phyloP scores from a whole-genome alignment of 2,888 invertebrate genomes.

The Hypolimnas misippus region DNA sequence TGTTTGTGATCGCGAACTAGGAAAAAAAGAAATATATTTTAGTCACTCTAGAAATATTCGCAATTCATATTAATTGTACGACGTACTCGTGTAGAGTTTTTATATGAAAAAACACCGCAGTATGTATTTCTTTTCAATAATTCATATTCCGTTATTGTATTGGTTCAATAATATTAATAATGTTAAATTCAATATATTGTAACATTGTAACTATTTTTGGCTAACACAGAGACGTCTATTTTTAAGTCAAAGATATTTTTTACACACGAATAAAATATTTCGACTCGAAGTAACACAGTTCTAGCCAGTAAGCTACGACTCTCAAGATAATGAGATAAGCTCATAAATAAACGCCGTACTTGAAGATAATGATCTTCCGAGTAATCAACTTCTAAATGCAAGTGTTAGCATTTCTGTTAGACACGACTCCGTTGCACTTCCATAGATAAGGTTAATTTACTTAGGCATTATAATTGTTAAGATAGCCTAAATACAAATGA shows the following conservation, averaged over 20 bases:
- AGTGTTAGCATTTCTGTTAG: slow-evolving; percentile 35
- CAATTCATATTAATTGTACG: too few relatives aligned
- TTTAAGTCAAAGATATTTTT: background rate
- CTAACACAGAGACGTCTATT: too few relatives aligned
- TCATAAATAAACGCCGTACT: slow-evolving; percentile 21
- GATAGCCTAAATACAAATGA: slow-evolving; percentile 43
- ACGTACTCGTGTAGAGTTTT: too few relatives aligned
- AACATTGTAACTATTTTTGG: too few relatives aligned
- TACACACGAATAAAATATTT: background rate
- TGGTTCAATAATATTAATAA: too few relatives aligned
- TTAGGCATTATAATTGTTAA: slow-evolving; percentile 43
- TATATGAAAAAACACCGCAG: too few relatives aligned
- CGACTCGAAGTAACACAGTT: slow-evolving; percentile 2
- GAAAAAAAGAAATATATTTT: slow-evolving; percentile 43
- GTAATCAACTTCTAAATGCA: slow-evolving; percentile 33
- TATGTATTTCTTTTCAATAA: too few relatives aligned
- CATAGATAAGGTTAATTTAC: slow-evolving; percentile 47
- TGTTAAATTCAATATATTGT: too few relatives aligned
- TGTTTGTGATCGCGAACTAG: slow-evolving; percentile 74
- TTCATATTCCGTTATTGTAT: background rate
- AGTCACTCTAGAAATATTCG: too few relatives aligned
- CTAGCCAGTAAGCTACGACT: slow-evolving; percentile 3
- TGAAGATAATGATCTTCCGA: slow-evolving; percentile 23
- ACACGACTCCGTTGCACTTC: slow-evolving; percentile 33
- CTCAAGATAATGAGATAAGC: slow-evolving; percentile 15